A percentile compares a stretch with the other conserved stretches of the same genome.
Conservation (phyloP, 1,140 invertebrate genomes). For the Drosophila sp. region DNA sequence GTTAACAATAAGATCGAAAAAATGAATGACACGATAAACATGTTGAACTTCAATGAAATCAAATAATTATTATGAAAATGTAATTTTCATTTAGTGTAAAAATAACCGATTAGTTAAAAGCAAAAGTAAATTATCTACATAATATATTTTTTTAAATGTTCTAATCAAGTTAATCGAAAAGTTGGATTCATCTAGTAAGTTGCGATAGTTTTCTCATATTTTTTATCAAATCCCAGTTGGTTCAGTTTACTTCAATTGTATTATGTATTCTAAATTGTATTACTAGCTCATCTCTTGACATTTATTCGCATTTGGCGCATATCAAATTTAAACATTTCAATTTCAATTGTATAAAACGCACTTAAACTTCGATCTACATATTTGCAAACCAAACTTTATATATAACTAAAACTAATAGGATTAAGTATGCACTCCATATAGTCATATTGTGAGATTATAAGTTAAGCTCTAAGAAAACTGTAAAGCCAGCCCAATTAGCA, state of each 20-base stretch:
- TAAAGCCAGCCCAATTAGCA: conserved; percentile 19
- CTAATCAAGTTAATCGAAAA: conserved; percentile 2
- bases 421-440: conserved; percentile 31
- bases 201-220: conserved; percentile 9
- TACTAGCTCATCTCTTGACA: conserved; percentile 11
- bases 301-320: conserved; percentile 52
- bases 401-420: conserved; percentile 28
- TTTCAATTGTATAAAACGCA: conserved; percentile 75
- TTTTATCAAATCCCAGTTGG: neutral
- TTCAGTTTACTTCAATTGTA: neutral
- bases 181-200: conserved; percentile 1
- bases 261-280: conserved; percentile 21
- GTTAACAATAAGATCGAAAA: conserved; percentile 30
- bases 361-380: conserved; percentile 40
- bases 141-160: conserved; percentile 40
- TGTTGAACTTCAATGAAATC: conserved; percentile 38
- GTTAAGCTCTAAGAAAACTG: conserved; percentile 35
- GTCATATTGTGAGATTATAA: conserved; percentile 24
- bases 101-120: conserved; percentile 26
- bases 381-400: conserved; percentile 41
- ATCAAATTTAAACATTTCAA: conserved; percentile 65
- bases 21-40: conserved; percentile 18
- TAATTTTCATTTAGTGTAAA: conserved; percentile 54
- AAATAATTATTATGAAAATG: conserved; percentile 56
- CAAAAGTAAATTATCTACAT: conserved; percentile 27